Percentiles rank a stretch among this genome's conserved stretches.
Conservation (phyloP, 2,797 vertebrate species). For the Ctenopoma multispine region DNA sequence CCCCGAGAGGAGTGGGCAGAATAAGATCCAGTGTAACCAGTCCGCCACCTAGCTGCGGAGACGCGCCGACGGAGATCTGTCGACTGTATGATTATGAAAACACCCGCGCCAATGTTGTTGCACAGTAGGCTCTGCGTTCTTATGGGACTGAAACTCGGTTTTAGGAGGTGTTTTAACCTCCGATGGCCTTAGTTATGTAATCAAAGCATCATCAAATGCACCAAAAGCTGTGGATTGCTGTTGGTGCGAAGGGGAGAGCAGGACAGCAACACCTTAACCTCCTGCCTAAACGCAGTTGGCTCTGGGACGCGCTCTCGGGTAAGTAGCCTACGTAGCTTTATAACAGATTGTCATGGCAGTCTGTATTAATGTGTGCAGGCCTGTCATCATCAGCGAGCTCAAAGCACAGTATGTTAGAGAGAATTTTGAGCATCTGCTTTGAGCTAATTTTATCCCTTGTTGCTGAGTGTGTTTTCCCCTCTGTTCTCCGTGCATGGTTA, state of each 20-base stretch:
- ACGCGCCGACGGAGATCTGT: conserved; percentile 68
- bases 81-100: conserved; percentile 80
- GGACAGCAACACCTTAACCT: conserved; percentile 76
- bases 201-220: conserved; percentile 71
- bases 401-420: conserved; percentile 43
- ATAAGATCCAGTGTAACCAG: conserved; percentile 62
- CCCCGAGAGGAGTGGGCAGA: conserved; percentile 63
- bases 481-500: conserved; percentile 55
- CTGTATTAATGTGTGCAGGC: conserved; percentile 73
- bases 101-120: conserved; percentile 83
- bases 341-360: conserved; percentile 77
- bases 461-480: conserved; percentile 64
- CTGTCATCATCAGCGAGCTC: conserved; percentile 69
- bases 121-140: conserved; percentile 68
- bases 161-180: conserved; percentile 71
- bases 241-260: conserved; percentile 55
- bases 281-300: conserved; percentile 77
- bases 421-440: conserved; percentile 69
- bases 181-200: conserved; percentile 74
- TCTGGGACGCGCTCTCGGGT: conserved; percentile 81
- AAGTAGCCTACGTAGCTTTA: conserved; percentile 82
- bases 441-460: conserved; percentile 82
- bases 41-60: conserved; percentile 81
- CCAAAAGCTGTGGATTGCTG: conserved; percentile 62
- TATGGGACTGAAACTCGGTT: conserved; percentile 72